Percentiles rank a stretch among this genome's conserved stretches.
These are phyloP conservation scores for Trileptium ribeirensis DNA, from an alignment of 2,888 invertebrate genomes.

Conservation along the genomic window DNA sequence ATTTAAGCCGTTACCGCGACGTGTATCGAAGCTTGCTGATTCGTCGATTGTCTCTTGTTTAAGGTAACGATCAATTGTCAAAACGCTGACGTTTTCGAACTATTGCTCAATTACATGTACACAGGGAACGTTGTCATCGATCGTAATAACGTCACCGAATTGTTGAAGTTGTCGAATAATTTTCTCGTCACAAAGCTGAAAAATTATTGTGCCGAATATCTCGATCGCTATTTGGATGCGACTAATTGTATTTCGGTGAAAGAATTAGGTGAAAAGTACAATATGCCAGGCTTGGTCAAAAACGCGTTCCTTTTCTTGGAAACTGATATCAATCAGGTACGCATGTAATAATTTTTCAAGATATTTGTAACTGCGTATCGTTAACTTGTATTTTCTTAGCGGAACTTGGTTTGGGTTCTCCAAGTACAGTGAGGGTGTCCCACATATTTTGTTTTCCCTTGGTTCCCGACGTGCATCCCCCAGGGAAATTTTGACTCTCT, in stretches of 20 bases:
- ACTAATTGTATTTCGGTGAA: constrained; percentile 62
- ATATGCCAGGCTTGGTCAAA: constrained; percentile 59
- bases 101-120: constrained; percentile 63
- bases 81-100: constrained; percentile 60
- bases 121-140: constrained; percentile 61
- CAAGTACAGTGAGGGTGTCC: too few species aligned
- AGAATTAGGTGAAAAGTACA: constrained; percentile 61
- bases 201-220: constrained; percentile 62
- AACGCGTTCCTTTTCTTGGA: constrained; percentile 59
- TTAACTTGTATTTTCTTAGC: too few species aligned
- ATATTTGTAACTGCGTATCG: too few species aligned
- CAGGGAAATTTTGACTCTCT: too few species aligned
- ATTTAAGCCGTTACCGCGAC: too few species aligned
- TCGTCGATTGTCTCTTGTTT: too few species aligned
- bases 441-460: too few species aligned
- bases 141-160: constrained; percentile 60
- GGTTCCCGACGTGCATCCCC: too few species aligned
- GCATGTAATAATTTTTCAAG: too few species aligned
- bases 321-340: constrained; percentile 54
- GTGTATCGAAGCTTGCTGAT: too few species aligned
- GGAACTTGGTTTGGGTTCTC: too few species aligned
- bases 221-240: constrained; percentile 61
- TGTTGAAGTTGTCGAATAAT: constrained; percentile 61
- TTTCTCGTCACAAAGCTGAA: constrained; percentile 58
- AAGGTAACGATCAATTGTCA: constrained; percentile 59